phyloP scores from a whole-genome alignment of 2,113 vertebrate species.

The cattle (Bos taurus) region ARS-UCD2.0 NC_037338.1:40087001-40087500 shows the following conservation, averaged over 20 bases:
- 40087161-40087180: background rate
- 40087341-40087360: background rate
- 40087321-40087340: background rate
- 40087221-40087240: background rate
- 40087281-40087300: background rate
- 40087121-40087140: background rate
- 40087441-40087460: background rate
- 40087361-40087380: background rate
- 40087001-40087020: too few relatives aligned
- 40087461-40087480: background rate
- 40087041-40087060: too few relatives aligned
- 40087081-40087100: background rate
- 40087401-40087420: background rate
- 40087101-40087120: background rate
- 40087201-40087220: background rate
- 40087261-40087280: background rate
- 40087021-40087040: too few relatives aligned
- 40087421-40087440: background rate
- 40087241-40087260: background rate
- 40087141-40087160: background rate
- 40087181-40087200: background rate
- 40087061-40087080: background rate
- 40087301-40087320: background rate
- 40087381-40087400: background rate
- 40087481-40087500: background rate